Evolutionary conservation across 2,797 vertebrate genomes (phyloP).

Genomic region (Hozukius guyotensis): DNA sequence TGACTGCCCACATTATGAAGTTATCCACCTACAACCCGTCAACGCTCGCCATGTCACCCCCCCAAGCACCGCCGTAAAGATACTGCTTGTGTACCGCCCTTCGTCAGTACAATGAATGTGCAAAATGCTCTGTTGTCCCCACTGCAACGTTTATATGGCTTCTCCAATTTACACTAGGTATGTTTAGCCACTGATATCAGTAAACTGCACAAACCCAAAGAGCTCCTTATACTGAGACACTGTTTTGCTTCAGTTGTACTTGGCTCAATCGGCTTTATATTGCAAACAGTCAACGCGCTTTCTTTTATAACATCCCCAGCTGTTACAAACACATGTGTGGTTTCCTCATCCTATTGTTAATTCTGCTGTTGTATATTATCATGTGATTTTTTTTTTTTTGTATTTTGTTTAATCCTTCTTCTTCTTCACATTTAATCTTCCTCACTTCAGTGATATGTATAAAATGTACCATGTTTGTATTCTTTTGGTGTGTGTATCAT

Average conservation of each 20-base stretch:
- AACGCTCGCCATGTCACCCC: constrained; percentile 22
- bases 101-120: constrained; percentile 66
- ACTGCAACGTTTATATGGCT: constrained; percentile 30
- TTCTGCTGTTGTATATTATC: constrained; percentile 56
- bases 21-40: constrained; percentile 8
- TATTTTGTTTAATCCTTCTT: constrained; percentile 24
- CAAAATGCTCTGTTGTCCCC: constrained; percentile 35
- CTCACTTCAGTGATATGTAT: constrained; percentile 58
- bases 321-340: constrained; percentile 41
- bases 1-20: constrained; percentile 59
- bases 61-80: constrained; percentile 48
- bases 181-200: constrained; percentile 40
- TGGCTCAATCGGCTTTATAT: constrained; percentile 14
- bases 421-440: constrained; percentile 49
- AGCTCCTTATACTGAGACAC: constrained; percentile 46
- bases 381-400: constrained; percentile 56
- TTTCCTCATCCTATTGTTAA: constrained; percentile 36
- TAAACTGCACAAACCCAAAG: constrained; percentile 60
- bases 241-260: constrained; percentile 29
- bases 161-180: constrained; percentile 24
- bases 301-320: constrained; percentile 33
- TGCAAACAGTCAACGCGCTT: constrained; percentile 36
- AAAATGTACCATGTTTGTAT: constrained; percentile 64
- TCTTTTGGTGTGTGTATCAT: constrained; percentile 54
- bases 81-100: constrained; percentile 54